Conservation (phyloP, 2,888 invertebrate species). For the Salpingus planirostris region DNA sequence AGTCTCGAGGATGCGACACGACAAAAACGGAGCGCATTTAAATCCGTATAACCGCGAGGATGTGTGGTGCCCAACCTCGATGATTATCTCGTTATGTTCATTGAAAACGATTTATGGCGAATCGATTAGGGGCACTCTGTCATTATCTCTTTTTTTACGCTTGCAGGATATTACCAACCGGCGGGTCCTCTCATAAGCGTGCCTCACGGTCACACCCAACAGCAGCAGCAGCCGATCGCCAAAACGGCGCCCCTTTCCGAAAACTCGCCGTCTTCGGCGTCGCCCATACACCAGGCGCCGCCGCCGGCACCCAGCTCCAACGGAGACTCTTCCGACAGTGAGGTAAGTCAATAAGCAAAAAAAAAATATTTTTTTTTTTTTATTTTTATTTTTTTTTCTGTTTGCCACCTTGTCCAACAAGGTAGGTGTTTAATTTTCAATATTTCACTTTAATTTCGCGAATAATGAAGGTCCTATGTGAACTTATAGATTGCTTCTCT, state of each 20-base stretch:
- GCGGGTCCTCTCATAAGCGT: conserved; percentile 82
- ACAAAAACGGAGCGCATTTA: too few species aligned
- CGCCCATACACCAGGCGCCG: conserved; percentile 41
- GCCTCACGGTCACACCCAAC: conserved; percentile 38
- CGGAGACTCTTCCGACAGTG: conserved; percentile 41
- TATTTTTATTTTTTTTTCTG: neutral
- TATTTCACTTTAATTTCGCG: too few species aligned
- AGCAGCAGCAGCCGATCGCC: conserved; percentile 44
- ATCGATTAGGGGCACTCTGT: too few species aligned
- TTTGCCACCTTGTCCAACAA: neutral
- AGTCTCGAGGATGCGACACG: too few species aligned
- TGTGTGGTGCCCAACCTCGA: too few species aligned
- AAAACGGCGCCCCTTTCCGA: conserved; percentile 35
- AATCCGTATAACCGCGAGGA: too few species aligned
- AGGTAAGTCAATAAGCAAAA: conserved; percentile 29
- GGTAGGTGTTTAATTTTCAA: too few species aligned
- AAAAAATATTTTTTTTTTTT: too few species aligned
- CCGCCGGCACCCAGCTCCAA: conserved; percentile 37
- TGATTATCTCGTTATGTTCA: too few species aligned
- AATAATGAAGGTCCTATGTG: too few species aligned
- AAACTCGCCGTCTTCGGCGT: conserved; percentile 44
- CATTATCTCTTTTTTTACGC: conserved; percentile 8
- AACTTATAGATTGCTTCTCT: too few species aligned
- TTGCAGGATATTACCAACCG: conserved; percentile 83
- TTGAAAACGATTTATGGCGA: too few species aligned